Conservation (phyloP, 2,113 vertebrate species). For the Platichthys flesus region DNA sequence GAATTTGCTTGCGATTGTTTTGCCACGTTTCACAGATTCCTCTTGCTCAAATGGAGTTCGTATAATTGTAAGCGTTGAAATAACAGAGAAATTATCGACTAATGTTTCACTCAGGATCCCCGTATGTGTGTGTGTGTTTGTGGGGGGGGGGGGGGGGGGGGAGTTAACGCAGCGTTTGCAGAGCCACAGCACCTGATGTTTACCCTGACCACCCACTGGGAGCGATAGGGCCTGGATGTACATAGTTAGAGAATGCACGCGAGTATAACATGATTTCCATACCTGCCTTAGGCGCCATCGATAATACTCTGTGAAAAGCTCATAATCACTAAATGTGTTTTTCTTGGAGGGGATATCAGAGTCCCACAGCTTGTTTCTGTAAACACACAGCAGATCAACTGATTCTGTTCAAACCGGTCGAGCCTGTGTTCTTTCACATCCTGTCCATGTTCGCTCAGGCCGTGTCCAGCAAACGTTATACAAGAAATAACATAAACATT, state of each 20-base stretch:
- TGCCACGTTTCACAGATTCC: background rate
- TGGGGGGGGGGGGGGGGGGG: too few species aligned
- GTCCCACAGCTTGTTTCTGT: conserved; percentile 22
- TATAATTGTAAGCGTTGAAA: background rate
- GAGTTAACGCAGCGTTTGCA: background rate
- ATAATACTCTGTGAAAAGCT: conserved; percentile 11
- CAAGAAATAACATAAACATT: background rate
- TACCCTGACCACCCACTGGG: background rate
- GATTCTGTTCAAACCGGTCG: background rate
- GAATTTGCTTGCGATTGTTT: background rate
- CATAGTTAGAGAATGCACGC: background rate
- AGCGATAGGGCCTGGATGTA: background rate
- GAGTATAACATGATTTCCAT: background rate
- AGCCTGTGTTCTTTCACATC: background rate
- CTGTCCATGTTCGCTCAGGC: background rate
- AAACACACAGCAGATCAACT: background rate
- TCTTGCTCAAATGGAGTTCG: background rate
- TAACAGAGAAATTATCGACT: background rate
- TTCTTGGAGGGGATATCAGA: conserved; percentile 23
- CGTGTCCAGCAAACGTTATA: background rate
- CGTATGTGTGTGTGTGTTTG: too few species aligned
- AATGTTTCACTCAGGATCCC: too few species aligned
- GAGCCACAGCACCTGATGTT: background rate
- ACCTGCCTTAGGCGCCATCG: background rate
- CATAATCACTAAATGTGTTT: conserved; percentile 5